Evolutionary conservation across 2,888 invertebrate genomes (phyloP), one percentile per base, ranked within the genome.

Genomic region (Ptilodon capucinus): DNA sequence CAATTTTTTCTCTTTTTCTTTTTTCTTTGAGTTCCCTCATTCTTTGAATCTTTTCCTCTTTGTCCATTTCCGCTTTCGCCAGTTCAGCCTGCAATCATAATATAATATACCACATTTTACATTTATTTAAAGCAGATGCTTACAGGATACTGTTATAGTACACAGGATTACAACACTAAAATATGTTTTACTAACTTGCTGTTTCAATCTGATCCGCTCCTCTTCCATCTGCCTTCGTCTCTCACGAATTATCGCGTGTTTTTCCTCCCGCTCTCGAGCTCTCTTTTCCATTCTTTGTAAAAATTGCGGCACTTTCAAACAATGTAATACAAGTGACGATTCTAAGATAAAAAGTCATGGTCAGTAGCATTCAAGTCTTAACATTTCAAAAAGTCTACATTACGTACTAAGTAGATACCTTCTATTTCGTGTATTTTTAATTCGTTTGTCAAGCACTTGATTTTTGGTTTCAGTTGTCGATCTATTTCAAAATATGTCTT

Each of bases 211-310:
- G 32, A 86, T 74, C 11, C 86, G 76, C 56, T 91, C 91, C 73
- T 91, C 86, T 68, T 91, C 91, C 76, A 91, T 85, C 64, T 91
- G 91, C 36, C 75, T 74, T 45, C 91, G 79, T 58, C 91, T 75
- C 60, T 91, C 91, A 13, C 88, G 76, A 55, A 91, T 91, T 48
- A 89, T 73, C 0, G 90, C 91, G 56, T 91, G 89, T 63, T 90
- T 91, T 59, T 91, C 91, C 66, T 91, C 93, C 32, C 96, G 88
- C 58, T 94, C 94, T 34, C 93, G 78, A 0, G 95, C 95, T 51
- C 95, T 91, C 47, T 94, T 93, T 68, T 95, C 94, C 95, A 96
- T 95, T 74, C 94, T 92, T 73, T 93, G 92, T 38, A 95, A 73
- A 71, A 95, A 94, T 72, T 93, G 93, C 2, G 95, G 95, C 30